Evolutionary conservation across 2,113 vertebrate genomes (phyloP), one percentile per base, ranked within the genome.

Genomic region (Pholis gunnellus): DNA sequence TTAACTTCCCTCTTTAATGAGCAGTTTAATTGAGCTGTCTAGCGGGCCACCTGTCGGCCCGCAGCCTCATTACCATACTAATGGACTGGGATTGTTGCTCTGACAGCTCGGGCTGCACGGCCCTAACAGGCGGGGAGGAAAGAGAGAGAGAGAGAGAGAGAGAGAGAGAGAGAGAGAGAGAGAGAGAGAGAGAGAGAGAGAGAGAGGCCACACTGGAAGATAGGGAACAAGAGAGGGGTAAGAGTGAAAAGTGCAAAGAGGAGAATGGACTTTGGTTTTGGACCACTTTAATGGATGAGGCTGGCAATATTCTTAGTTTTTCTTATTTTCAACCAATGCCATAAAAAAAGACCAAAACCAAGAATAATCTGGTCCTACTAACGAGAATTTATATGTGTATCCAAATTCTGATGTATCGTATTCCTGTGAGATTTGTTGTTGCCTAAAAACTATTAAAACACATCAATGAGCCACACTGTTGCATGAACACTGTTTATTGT

Each of bases 11-110:
- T 97, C 97, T 98, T 99, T 99, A 99, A 99, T 97, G 97, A 99
- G 98, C 96, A 96, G 95, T 97, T 99, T 99, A 99, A 99, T 99
- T 99, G 98, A 99, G 98, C 98, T 96, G 98, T 99, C 97, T 98
- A 97, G 95, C 93, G 92, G 97, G 96, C 98, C 98, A 99, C 98
- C 98, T 99, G 98, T 99, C 97, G 97, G 97, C 97, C 97, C 93
- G 89, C 95, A 94, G 96, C 96, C 97, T 99, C 97, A 99, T 99
- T 99, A 98, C 96, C 98, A 99, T 99, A 97, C 97, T 99, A 99
- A 99, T 99, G 97, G 97, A 95, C 94, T 93, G 96, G 97, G 96
- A 99, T 99, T 99, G 97, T 93, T 99, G 95, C 89, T 93, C 95
- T 98, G 98, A 98, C 97, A 98, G 96, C 95, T 96, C 96, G 95